phyloP scores from a whole-genome alignment of 2,113 vertebrate species.

The Heteronetta atricapilla region DNA sequence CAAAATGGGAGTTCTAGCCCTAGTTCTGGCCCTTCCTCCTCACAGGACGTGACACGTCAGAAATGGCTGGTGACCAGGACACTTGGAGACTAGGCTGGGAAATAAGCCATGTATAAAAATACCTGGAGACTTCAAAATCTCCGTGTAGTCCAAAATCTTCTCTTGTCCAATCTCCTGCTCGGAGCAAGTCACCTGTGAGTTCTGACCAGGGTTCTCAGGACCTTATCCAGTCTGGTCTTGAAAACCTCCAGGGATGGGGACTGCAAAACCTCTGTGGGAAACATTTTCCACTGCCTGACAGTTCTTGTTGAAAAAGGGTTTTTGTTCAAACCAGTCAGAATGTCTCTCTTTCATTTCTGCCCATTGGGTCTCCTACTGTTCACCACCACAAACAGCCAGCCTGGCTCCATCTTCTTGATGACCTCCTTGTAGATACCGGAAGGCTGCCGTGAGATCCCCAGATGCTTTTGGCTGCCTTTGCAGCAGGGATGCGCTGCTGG shows the following conservation, averaged over 20 bases:
- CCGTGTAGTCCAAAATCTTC: background rate
- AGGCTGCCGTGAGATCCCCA: background rate
- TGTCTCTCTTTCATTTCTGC: background rate
- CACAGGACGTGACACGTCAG: fast-evolving
- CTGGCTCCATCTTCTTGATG: background rate
- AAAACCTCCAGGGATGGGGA: background rate
- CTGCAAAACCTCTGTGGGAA: background rate
- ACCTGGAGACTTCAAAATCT: background rate
- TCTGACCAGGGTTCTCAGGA: background rate
- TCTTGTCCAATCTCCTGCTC: background rate
- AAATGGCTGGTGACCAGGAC: background rate
- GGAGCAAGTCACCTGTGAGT: background rate
- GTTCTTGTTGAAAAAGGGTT: background rate
- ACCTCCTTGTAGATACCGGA: fast-evolving
- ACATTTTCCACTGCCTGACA: background rate
- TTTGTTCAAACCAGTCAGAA: background rate
- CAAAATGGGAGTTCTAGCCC: background rate
- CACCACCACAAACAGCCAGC: background rate
- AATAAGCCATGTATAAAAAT: fast-evolving
- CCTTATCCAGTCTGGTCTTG: background rate
- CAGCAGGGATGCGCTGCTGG: background rate
- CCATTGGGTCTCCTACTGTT: fast-evolving
- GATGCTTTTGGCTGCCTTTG: background rate
- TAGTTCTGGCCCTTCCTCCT: background rate
- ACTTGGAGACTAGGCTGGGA: background rate